These are phyloP conservation scores for Carassius gibelio DNA, from an alignment of 2,113 vertebrate species.

Conservation along the genomic window DNA sequence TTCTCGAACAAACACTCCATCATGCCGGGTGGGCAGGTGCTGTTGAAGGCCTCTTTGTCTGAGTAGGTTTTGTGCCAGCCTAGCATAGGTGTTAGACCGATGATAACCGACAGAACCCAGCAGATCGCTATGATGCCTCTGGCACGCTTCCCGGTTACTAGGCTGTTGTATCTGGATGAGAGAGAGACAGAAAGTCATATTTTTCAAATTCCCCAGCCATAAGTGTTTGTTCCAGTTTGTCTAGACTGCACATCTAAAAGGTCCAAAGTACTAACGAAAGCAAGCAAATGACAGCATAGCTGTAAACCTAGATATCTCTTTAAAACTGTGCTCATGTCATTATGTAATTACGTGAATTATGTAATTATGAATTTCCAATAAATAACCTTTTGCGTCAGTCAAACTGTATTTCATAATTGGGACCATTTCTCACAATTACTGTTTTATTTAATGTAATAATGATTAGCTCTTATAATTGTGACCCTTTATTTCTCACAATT, in stretches of 20 bases:
- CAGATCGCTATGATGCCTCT: slow-evolving; percentile 89
- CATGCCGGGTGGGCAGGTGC: slow-evolving; percentile 69
- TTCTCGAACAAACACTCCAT: slow-evolving; percentile 85
- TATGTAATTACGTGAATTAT: not conserved
- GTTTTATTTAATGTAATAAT: too few relatives aligned
- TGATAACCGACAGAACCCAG: slow-evolving; percentile 92
- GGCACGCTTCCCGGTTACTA: slow-evolving; percentile 88
- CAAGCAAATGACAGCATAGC: slow-evolving; percentile 23
- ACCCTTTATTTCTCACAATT: not conserved
- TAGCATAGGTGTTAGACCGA: slow-evolving; percentile 94
- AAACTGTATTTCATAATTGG: not conserved
- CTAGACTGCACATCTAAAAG: slow-evolving; percentile 15
- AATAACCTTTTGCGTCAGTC: not conserved
- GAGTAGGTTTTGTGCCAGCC: slow-evolving; percentile 81
- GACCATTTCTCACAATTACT: too few relatives aligned
- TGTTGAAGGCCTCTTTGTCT: not conserved
- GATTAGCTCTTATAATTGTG: too few relatives aligned
- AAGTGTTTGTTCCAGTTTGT: slow-evolving; percentile 20
- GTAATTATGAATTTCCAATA: not conserved
- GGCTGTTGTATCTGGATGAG: slow-evolving; percentile 86
- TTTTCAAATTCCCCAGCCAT: slow-evolving; percentile 6
- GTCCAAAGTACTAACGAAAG: slow-evolving; percentile 5
- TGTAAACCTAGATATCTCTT: slow-evolving; percentile 6
- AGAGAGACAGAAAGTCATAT: not conserved
- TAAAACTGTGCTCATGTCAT: not conserved